Base-by-base conservation (phyloP, 37 sponge, comb jelly and placozoan genomes). In the Cladorhizidae sp. region DNA sequence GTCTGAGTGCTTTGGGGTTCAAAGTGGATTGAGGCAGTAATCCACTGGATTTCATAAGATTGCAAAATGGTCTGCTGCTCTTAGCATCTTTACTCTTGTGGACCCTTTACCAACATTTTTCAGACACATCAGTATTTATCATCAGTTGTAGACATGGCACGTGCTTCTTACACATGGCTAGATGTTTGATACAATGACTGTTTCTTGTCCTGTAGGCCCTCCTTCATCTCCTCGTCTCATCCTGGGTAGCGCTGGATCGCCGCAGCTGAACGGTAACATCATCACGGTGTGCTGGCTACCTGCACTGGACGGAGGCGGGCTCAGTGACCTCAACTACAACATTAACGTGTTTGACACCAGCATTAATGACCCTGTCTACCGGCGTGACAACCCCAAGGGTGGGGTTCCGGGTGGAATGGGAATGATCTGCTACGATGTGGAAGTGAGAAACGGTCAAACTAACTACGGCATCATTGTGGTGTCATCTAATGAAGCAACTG, bases 161-260 rank as follows among this genome's bases (percentile, higher is more conserved):
- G n/a, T n/a, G n/a, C n/a, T n/a, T n/a, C n/a, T n/a, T n/a, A n/a
- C n/a, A n/a, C n/a, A n/a, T n/a, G n/a, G n/a, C n/a, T n/a, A n/a
- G n/a, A n/a, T n/a, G n/a, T n/a, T n/a, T n/a, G n/a, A n/a, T n/a
- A n/a, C n/a, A n/a, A n/a, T n/a, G n/a, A n/a, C n/a, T n/a, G n/a
- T n/a, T n/a, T n/a, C n/a, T n/a, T n/a, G 14, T 25, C 59, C 26
- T 14, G 14, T 58, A 58, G 59, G 3, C 5, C 59, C 59, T 58
- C 59, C 59, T 25, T 58, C 59, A 3, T 58, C 59, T 58, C 59
- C 59, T 21, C 59, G 59, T 14, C 59, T 58, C 26, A 58, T 58
- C 26, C 59, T 25, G 3, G 59, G 59, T 25, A 58, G 59, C 23
- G 8, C 26, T 26, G 59, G 59, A 58, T 9, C 59, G 6, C 59